phyloP scores from a whole-genome alignment of 1,140 invertebrate species.

The Drusus annulatus region DNA sequence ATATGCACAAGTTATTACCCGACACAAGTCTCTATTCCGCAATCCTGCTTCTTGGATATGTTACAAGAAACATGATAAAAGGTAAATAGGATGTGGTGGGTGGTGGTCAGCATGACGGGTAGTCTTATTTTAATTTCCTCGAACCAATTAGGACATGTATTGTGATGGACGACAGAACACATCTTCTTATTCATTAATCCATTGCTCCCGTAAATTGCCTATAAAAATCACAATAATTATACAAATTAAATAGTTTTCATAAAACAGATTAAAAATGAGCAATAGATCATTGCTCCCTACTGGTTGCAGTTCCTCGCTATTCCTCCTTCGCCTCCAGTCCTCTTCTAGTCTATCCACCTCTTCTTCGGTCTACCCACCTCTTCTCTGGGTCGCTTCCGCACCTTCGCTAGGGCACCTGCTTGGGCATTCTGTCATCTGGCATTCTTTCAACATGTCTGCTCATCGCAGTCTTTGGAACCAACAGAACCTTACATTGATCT shows the following conservation, averaged over 20 bases:
- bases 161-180: conserved; percentile 86
- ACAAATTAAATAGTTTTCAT: neutral
- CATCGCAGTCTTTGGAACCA: no score
- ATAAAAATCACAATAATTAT: neutral
- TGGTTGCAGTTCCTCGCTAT: no score
- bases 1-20: conserved; percentile 71
- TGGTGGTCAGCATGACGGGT: conserved; percentile 82
- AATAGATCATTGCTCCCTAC: no score
- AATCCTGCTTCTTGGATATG: conserved; percentile 85
- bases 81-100: conserved; percentile 90
- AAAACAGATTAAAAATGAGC: neutral
- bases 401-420: no score
- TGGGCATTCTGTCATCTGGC: no score
- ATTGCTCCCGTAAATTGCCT: conserved; percentile 59
- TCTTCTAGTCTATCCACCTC: no score
- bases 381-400: no score
- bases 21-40: conserved; percentile 86
- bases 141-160: conserved; percentile 85
- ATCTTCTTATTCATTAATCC: conserved; percentile 72
- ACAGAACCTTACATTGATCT: no score
- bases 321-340: no score
- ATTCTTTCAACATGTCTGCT: no score
- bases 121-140: conserved; percentile 91
- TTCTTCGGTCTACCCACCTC: no score
- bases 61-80: conserved; percentile 93